Conservation (phyloP, 2,113 vertebrate genomes). For the Neodon shergylaensis region DNA sequence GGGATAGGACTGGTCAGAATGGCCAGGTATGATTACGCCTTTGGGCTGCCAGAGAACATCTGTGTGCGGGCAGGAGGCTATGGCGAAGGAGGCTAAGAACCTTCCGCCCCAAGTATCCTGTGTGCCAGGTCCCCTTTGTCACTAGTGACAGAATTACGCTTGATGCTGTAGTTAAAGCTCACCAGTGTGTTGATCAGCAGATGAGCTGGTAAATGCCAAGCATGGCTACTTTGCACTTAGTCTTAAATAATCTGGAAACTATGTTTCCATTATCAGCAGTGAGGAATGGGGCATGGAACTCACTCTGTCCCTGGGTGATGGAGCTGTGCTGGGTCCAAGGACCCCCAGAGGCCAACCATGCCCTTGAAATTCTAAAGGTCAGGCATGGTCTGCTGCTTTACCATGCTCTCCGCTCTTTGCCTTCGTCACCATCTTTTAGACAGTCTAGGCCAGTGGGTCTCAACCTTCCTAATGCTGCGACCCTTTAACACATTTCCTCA, state of each 20-base stretch:
- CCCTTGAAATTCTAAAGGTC: not conserved
- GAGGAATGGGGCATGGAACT: not conserved
- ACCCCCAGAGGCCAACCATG: not conserved
- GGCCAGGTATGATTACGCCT: fast-evolving
- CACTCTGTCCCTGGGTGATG: not conserved
- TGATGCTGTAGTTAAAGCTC: not conserved
- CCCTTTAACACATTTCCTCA: not conserved
- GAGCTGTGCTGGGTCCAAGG: not conserved
- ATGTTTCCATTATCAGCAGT: not conserved
- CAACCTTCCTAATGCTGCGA: not conserved
- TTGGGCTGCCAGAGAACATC: fast-evolving
- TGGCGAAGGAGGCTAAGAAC: not conserved
- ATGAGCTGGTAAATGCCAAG: not conserved
- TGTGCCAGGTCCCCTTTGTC: not conserved
- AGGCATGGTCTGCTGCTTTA: not conserved
- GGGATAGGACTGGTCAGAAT: not conserved
- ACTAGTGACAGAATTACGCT: not conserved
- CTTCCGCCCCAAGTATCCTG: not conserved
- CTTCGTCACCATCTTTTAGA: not conserved
- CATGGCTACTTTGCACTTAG: not conserved
- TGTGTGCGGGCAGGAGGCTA: fast-evolving
- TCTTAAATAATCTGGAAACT: not conserved
- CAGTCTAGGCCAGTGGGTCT: not conserved
- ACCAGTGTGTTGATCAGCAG: not conserved
- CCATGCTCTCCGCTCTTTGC: not conserved